Evolutionary conservation across 2,113 vertebrate genomes (phyloP), one percentile per base, ranked within the genome.

Genomic region (Rhadina sibilatrix): DNA sequence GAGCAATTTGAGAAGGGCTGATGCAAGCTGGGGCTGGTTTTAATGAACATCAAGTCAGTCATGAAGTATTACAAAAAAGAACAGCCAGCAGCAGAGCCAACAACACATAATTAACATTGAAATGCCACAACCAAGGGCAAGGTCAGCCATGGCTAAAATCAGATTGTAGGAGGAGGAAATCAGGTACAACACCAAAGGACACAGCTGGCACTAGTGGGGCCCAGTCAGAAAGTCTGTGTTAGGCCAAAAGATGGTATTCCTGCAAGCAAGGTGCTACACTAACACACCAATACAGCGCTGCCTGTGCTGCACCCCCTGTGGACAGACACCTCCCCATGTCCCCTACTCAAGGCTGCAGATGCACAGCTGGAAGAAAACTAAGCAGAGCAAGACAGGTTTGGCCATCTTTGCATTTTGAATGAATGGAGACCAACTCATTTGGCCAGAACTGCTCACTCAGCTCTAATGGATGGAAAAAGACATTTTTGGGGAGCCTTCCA

Each of bases 221-320:
- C 33, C 61, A 20, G 24, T 20, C n/a, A 74, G n/a, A 74, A 72
- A 49, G 30, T 11, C 42, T 47, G 52, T 38, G 27, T 47, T 54
- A 24, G 16, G 44, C 56, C 1, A 2, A 72, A 76, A 44, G 35
- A 53, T 0, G 1, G 8, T 5, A 6, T 15, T 81, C 33, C 3
- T 24, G 21, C 13, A 64, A 78, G 21, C 23, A 54, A 30, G 40
- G 54, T 65, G 38, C 59, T 49, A 31, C 0, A 1, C 27, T 24
- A 66, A 71, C 21, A 10, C 4, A 1, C 23, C 2, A 0, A 16
- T 23, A 25, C 0, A 0, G 15, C 1, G 0, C 19, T 12, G 33
- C 31, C 57, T 68, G 52, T 42, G 74, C 66, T 68, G 47, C 38
- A 21, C 18, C 14, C 11, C 1, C n/a, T n/a, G n/a, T n/a, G 0